phyloP scores from a whole-genome alignment of 2,888 invertebrate species.

The Frankliniella intonsa region DNA sequence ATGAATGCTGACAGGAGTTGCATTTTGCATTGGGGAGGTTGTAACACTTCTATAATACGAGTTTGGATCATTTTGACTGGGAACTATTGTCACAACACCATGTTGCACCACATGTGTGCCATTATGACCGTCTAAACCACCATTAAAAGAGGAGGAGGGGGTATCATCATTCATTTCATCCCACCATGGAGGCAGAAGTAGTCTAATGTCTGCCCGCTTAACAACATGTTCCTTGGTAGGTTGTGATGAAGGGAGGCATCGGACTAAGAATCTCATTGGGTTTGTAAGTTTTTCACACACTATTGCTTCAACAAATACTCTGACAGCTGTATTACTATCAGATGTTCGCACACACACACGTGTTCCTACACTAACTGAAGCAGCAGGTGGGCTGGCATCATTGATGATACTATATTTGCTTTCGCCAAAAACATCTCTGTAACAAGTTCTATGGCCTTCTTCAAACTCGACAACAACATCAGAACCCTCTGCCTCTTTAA shows the following conservation, averaged over 20 bases:
- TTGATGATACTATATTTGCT: conserved; percentile 84
- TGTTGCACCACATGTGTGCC: conserved; percentile 27
- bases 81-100: conserved; percentile 32
- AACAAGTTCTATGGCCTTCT: conserved; percentile 55
- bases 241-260: conserved; percentile 50
- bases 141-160: conserved; percentile 40
- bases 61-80: conserved; percentile 39
- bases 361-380: conserved; percentile 72
- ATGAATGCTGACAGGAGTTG: conserved; percentile 48
- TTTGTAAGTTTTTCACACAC: conserved; percentile 64
- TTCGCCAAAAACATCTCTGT: conserved; percentile 66
- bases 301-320: conserved; percentile 79
- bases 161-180: conserved; percentile 80
- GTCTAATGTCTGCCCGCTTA: conserved; percentile 82
- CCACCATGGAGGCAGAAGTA: conserved; percentile 92
- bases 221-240: conserved; percentile 60
- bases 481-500: conserved; percentile 65
- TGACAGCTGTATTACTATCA: conserved; percentile 50
- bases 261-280: conserved; percentile 65
- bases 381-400: conserved; percentile 84
- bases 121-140: conserved; percentile 27
- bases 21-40: conserved; percentile 56
- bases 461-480: conserved; percentile 77
- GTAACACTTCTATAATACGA: conserved; percentile 54
- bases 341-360: conserved; percentile 72